Percentiles rank a stretch among this genome's conserved stretches.
phyloP scores from a whole-genome alignment of 2,888 invertebrate species.

The Cheilosia soror region DNA sequence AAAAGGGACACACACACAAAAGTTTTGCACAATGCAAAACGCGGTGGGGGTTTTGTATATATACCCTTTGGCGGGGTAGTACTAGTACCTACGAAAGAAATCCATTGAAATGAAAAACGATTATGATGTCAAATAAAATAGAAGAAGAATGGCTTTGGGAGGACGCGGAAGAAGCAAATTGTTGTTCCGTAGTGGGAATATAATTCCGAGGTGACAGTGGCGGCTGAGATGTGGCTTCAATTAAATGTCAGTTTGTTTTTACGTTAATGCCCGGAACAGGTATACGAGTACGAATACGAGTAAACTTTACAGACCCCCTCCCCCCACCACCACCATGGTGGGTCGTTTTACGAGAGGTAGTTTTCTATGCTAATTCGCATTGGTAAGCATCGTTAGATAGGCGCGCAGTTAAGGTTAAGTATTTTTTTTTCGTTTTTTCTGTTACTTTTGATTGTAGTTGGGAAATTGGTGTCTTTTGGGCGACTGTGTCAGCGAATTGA shows the following conservation, averaged over 20 bases:
- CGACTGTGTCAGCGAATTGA: conserved; percentile 14
- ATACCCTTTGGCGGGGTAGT: conserved; percentile 60
- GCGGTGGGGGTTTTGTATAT: conserved; percentile 27
- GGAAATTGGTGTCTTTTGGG: conserved; percentile 20
- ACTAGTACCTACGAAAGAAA: conserved; percentile 41
- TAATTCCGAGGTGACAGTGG: neutral
- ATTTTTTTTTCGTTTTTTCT: neutral
- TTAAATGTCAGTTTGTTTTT: conserved; percentile 74
- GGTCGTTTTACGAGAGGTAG: conserved; percentile 43
- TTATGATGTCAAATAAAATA: conserved; percentile 80
- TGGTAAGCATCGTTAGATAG: conserved; percentile 31
- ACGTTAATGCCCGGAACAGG: conserved; percentile 64
- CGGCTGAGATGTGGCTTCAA: conserved; percentile 72
- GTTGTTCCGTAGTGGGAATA: conserved; percentile 16
- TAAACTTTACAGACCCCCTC: no score
- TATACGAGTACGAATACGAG: conserved; percentile 25
- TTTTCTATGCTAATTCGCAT: conserved; percentile 71
- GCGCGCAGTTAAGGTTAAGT: conserved; percentile 7
- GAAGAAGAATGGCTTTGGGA: conserved; percentile 70
- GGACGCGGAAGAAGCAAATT: conserved; percentile 27
- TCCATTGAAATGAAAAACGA: conserved; percentile 83
- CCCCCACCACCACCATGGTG: neutral
- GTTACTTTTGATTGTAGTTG: conserved; percentile 17
- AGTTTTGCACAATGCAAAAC: conserved; percentile 29
- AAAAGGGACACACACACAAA: conserved; percentile 23